Base-by-base conservation (phyloP, 2,888 invertebrate species). In the Galerucella calmariensis region DNA sequence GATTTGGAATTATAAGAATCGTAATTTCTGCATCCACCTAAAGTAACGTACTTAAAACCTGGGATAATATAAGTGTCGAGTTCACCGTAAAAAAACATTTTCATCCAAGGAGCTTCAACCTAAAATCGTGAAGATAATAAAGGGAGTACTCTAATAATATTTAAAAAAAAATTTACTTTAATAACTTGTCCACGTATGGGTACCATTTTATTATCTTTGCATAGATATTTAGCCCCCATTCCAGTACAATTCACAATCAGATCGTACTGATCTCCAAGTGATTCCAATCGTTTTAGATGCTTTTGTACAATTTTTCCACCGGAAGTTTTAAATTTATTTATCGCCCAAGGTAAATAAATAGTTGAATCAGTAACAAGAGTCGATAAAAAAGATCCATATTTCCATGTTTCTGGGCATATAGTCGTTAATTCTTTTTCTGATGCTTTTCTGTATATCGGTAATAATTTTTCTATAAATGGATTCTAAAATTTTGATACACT, bases 81-180 rank as follows among this genome's bases (percentile, higher is more conserved):
- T 83, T 97, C 97, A 0, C 92, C 94, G 83, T 95, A 97, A 84
- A 94, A 94, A 70, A 95, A 96, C 10, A 92, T 93, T 87, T 96
- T 96, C 63, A 97, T 88, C 96, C 97, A 97, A 0, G 97, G 96
- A 0, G 97, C 97, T 72, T 91, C 90, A 0, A 93, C 91, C 92
- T 93, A 77, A 61, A 75, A 20, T 2, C 27, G 27, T 3, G 27
- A 27, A 27, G 27, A 69, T 58, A 59, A 3, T 20, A 24, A 2
- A 10, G 24, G n/a, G 11, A 24, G 5, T n/a, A 6, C 5, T 24
- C 12, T 61, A 8, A 16, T 6, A 27, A 27, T 14, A 1, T n/a
- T 11, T 35, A 27, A 20, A 20, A 20, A 20, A 61, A 24, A 24
- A 1, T 10, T 51, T 77, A 93, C 92, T 91, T 93, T 95, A 63